Evolutionary conservation across 2,797 vertebrate genomes (phyloP).

Genomic region (Falco peregrinus): DNA sequence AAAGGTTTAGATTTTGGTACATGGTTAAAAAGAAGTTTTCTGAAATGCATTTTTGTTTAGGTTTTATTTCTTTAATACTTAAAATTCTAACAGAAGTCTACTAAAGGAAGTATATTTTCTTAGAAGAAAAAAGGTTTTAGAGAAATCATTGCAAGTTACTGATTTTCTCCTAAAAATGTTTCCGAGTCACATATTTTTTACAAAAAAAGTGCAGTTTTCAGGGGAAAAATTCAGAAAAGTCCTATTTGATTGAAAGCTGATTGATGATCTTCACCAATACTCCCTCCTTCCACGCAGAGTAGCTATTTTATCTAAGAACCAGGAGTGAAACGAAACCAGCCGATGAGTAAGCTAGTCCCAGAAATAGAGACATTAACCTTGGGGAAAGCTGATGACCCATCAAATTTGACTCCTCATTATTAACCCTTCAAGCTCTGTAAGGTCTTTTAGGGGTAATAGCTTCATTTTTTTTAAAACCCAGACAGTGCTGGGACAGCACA

Average conservation of each 20-base stretch:
- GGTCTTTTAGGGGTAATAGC: neutral
- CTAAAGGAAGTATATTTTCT: neutral
- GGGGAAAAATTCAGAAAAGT: neutral
- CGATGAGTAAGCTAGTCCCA: neutral
- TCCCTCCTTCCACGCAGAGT: neutral
- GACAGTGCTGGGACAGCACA: neutral
- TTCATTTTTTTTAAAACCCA: neutral
- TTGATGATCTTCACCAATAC: too few relatives aligned
- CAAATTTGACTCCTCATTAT: neutral
- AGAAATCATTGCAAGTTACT: neutral
- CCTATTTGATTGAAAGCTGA: neutral
- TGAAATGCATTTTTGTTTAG: accelerated
- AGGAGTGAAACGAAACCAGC: neutral
- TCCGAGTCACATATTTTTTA: neutral
- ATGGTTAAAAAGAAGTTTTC: neutral
- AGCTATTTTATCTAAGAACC: neutral
- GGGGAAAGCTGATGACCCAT: neutral
- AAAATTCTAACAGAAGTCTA: accelerated
- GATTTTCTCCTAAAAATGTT: neutral
- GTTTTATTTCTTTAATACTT: neutral
- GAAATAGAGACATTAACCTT: neutral
- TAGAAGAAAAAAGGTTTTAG: neutral
- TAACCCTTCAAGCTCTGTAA: neutral
- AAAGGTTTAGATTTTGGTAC: neutral
- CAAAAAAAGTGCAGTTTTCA: neutral